phyloP scores from a whole-genome alignment of 1,140 invertebrate species.

The Schlechtendalia chinensis region DNA sequence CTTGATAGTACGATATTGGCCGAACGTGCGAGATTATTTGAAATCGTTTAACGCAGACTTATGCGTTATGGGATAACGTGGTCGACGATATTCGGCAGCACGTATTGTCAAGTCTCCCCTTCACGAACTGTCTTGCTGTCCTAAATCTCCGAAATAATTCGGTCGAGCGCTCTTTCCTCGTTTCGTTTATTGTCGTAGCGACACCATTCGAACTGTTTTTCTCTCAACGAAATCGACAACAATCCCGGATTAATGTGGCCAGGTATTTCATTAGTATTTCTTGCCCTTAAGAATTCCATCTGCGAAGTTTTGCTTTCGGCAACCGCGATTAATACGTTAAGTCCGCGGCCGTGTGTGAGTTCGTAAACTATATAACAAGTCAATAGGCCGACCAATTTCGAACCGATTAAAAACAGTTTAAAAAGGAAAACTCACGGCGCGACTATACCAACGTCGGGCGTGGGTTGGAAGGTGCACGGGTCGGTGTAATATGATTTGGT shows the following conservation, averaged over 20 bases:
- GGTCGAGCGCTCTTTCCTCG: not conserved
- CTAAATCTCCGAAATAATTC: not conserved
- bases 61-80: no score
- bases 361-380: conserved; percentile 1
- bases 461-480: no score
- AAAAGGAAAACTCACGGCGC: not conserved
- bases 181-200: no score
- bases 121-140: no score
- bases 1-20: no score
- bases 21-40: no score
- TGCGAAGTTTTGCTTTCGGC: not conserved
- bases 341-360: not conserved
- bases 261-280: conserved; percentile 17
- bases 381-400: not conserved
- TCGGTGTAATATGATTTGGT: no score
- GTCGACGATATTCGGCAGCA: no score
- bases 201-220: not conserved
- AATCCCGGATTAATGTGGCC: not conserved
- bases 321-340: conserved; percentile 12
- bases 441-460: no score
- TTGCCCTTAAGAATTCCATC: not conserved
- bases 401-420: conserved; percentile 4
- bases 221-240: not conserved
- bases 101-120: no score
- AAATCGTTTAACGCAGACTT: no score